Conservation (phyloP, 2,113 vertebrate genomes). For the Sinocyclocheilus grahami region DNA sequence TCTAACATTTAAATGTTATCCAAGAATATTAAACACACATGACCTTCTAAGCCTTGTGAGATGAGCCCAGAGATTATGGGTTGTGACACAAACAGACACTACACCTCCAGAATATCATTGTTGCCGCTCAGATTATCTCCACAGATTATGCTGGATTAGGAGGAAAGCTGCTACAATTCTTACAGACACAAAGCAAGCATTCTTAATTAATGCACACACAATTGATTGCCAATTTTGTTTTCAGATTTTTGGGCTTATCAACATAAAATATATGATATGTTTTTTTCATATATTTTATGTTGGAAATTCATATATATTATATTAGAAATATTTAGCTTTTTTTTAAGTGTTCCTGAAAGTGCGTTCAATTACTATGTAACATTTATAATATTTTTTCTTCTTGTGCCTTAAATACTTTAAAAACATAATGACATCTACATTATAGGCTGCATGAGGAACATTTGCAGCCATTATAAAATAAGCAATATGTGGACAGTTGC, state of each 20-base stretch:
- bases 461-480: not conserved
- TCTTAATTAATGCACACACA: not conserved
- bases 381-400: not conserved
- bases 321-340: not conserved
- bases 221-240: not conserved
- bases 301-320: too few relatives aligned
- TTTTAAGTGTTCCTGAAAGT: not conserved
- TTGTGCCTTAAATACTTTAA: too few relatives aligned
- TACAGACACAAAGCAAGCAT: not conserved
- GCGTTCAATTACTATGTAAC: not conserved
- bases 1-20: not conserved
- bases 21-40: not conserved
- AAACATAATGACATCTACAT: too few relatives aligned
- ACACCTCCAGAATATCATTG: constrained; percentile 31
- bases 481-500: not conserved
- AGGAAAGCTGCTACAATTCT: constrained; percentile 3
- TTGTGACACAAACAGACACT: constrained; percentile 31
- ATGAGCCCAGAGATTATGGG: not conserved
- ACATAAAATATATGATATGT: too few relatives aligned
- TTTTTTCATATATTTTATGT: too few relatives aligned
- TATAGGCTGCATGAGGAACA: too few relatives aligned
- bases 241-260: not conserved
- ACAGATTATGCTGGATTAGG: constrained; percentile 37
- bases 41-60: not conserved
- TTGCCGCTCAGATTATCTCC: not conserved